Evolutionary conservation across 1,140 invertebrate species (phyloP), one percentile per base, ranked within the genome.

Genomic region (Macrocentrus cingulum): DNA sequence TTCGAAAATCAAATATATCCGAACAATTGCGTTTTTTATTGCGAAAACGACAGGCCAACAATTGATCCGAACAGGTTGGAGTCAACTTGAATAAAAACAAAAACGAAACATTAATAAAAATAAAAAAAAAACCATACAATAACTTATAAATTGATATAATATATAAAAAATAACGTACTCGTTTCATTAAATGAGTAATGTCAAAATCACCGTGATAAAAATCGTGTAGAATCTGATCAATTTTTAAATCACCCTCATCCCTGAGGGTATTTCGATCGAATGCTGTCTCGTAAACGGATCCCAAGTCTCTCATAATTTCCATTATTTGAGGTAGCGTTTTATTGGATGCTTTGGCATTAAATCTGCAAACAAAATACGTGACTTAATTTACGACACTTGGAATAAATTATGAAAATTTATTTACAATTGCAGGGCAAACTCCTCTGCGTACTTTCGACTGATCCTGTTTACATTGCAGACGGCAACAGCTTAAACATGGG

Each of bases 21-120:
- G 64, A 64, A 54, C 84, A 86, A 45, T 81, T 68, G 18, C 11
- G 22, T 0, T 22, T 4, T 5, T 62, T 37, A 0, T 75, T 74
- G 1, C 63, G 68, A 78, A 83, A 85, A 0, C 49, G 37, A 59
- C 84, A 86, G 29, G 63, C 69, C 0, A 76, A 8, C 3, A 85
- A 32, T 58, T 83, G 74, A 4, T 81, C 72, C 0, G 71, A 66
- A 63, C 84, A 86, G 0, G 68, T 69, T 34, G 82, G 82, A 1
- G 79, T 75, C n/a, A 86, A 37, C 83, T 84, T 57, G 49, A 62
- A n/a, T n/a, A n/a, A n/a, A n/a, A n/a, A n/a, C n/a, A n/a, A n/a
- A n/a, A n/a, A n/a, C 9, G 29, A 34, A 9, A 22, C 11, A 36
- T 34, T 18, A 16, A 20, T 18, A 11, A 36, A n/a, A 16, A 37